Evolutionary conservation across 2,113 vertebrate species (phyloP), one percentile per base, ranked within the genome.

Genomic region (Lanius ludovicianus): DNA sequence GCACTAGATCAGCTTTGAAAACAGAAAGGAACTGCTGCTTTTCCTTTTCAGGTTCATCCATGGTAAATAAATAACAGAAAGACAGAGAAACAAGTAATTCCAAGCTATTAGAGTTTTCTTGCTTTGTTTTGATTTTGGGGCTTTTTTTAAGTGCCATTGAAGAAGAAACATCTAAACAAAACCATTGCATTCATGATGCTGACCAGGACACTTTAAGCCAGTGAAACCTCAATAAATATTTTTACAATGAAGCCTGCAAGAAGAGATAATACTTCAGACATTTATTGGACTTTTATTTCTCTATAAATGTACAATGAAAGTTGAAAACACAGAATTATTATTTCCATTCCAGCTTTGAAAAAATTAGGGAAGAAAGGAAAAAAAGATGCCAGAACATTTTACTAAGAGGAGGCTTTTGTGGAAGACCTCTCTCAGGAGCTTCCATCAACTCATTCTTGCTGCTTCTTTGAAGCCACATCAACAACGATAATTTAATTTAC

Each of bases 381-480:
- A 67, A 90, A 52, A 77, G 10, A 75, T 44, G 56, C 42, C 64
- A 56, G 46, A 79, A 79, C 31, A 30, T 80, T 87, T 87, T 56
- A 55, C 22, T 42, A 42, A 83, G 53, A 78, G 21, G 68, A 71
- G 30, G 19, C 4, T 67, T 95, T 49, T 27, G 4, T 56, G 46
- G 37, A 55, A 84, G 30, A 74, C 56, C 11, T 81, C 44, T 75
- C 71, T 63, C 76, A 57, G 59, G 60, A 96, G 28, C 25, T 71
- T 52, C 52, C 20, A 44, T 89, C 65, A 88, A 86, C 42, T 84
- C 76, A 59, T 67, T 70, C 81, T 73, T 46, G 41, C 65, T 79
- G 52, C 53, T 82, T 87, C 93, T 93, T 57, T 91, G 81, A 95
- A 93, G 74, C 17, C 12, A 73, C 56, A 64, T 79, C 87, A 83